phyloP scores from a whole-genome alignment of 2,797 vertebrate genomes.

The Hyperoplus lanceolatus region DNA sequence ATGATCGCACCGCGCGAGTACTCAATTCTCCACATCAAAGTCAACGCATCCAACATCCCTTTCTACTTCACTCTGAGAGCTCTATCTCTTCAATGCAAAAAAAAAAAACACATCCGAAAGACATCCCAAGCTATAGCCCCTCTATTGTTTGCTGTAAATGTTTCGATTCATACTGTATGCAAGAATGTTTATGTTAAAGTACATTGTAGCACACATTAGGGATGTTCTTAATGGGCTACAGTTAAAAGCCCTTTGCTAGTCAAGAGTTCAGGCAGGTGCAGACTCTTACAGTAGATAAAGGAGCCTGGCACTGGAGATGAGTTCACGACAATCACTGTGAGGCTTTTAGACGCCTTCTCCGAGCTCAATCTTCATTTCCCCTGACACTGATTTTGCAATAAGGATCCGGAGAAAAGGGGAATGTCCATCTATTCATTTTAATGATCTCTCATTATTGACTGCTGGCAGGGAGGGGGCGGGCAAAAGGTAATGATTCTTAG shows the following conservation, averaged over 20 bases:
- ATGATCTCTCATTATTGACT: constrained; percentile 90
- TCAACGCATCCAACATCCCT: constrained; percentile 8
- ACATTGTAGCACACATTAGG: constrained; percentile 76
- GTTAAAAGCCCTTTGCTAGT: constrained; percentile 83
- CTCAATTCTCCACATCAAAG: constrained; percentile 58
- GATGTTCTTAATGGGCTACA: constrained; percentile 84
- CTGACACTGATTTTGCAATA: constrained; percentile 88
- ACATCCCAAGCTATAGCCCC: constrained; percentile 57
- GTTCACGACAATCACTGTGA: constrained; percentile 86
- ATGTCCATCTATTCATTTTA: constrained; percentile 91
- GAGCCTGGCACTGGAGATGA: constrained; percentile 82
- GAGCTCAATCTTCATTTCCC: constrained; percentile 87
- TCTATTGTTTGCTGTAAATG: constrained; percentile 78
- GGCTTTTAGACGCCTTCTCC: constrained; percentile 88
- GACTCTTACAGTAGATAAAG: constrained; percentile 84
- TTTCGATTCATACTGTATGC: constrained; percentile 70
- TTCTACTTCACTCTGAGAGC: constrained; percentile 28
- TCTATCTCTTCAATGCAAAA: constrained; percentile 36
- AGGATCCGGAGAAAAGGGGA: constrained; percentile 88
- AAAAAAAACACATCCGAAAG: constrained; percentile 24
- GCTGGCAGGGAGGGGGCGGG: constrained; percentile 84
- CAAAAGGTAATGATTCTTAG: constrained; percentile 87
- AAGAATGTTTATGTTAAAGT: constrained; percentile 80
- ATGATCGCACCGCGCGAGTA: constrained; percentile 38
- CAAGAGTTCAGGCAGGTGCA: constrained; percentile 84